These are phyloP conservation scores for Argentina silus DNA, from an alignment of 2,797 vertebrate species.

Conservation along the genomic window DNA sequence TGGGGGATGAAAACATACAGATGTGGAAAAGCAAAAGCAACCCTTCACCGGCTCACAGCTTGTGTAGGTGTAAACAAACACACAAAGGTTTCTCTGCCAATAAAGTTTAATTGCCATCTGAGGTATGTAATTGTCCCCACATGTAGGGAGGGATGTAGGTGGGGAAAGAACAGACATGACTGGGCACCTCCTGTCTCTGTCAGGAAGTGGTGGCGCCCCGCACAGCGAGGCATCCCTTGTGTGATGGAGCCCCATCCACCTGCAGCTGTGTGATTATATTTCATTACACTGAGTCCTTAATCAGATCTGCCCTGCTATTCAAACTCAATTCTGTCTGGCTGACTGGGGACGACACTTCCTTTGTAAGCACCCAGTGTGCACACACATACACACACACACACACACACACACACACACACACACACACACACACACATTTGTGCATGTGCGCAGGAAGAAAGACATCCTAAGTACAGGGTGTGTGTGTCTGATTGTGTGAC, in stretches of 20 bases:
- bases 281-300: conserved; percentile 68
- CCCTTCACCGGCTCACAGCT: no score
- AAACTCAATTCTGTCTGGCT: conserved; percentile 72
- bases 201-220: conserved; percentile 5
- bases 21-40: no score
- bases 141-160: not conserved
- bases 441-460: not conserved
- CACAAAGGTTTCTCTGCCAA: no score
- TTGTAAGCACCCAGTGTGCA: conserved; percentile 37
- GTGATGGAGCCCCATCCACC: conserved; percentile 40
- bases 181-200: conserved; percentile 4
- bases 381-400: not conserved
- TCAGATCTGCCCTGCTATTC: conserved; percentile 70
- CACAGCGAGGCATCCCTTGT: conserved; percentile 15
- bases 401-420: conserved; percentile 14
- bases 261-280: conserved; percentile 62
- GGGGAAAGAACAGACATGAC: conserved; percentile 16
- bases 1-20: no score
- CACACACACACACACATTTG: not conserved
- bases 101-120: not conserved
- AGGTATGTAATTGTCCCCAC: not conserved
- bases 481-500: not conserved
- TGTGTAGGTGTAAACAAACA: no score
- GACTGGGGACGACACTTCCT: conserved; percentile 38
- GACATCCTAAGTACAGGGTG: not conserved